Evolutionary conservation across 2,797 vertebrate species (phyloP).

Genomic region (Leuciscus waleckii): DNA sequence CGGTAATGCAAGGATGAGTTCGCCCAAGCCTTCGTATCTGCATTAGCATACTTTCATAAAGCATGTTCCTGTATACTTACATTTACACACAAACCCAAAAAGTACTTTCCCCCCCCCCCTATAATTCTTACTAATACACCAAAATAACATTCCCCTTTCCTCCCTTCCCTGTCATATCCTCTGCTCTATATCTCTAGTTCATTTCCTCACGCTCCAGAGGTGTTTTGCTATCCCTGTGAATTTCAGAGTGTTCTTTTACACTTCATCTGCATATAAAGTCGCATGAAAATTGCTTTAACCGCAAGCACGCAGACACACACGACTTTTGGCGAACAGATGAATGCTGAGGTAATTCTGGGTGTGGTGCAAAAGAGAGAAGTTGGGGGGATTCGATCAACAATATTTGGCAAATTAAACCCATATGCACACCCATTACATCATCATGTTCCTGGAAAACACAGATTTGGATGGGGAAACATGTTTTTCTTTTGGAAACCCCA

Average conservation of each 20-base stretch:
- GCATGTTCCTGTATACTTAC: not conserved
- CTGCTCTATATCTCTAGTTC: slow-evolving; percentile 17
- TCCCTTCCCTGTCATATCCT: slow-evolving; percentile 21
- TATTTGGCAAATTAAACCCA: slow-evolving; percentile 29
- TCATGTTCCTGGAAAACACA: not conserved
- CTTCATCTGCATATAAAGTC: slow-evolving; percentile 52
- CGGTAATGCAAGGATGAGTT: not conserved
- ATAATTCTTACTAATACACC: not conserved
- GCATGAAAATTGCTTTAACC: slow-evolving; percentile 28
- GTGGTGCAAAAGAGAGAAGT: slow-evolving; percentile 15
- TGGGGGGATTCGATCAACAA: slow-evolving; percentile 17
- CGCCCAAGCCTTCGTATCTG: not conserved
- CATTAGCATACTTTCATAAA: slow-evolving; percentile 5
- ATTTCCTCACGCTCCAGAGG: slow-evolving; percentile 40
- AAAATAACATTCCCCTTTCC: slow-evolving; percentile 20
- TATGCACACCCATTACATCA: slow-evolving; percentile 35
- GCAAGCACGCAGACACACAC: slow-evolving; percentile 20
- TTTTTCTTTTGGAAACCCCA: not conserved
- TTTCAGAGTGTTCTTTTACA: slow-evolving; percentile 48
- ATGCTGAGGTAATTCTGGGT: slow-evolving; percentile 38
- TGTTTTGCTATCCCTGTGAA: slow-evolving; percentile 46
- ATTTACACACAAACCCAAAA: not conserved
- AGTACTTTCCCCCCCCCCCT: not conserved
- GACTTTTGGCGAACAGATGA: slow-evolving; percentile 21
- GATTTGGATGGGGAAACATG: not conserved